Base-by-base conservation (phyloP, 2,113 vertebrate genomes). In the Ceyx margarethae region DNA sequence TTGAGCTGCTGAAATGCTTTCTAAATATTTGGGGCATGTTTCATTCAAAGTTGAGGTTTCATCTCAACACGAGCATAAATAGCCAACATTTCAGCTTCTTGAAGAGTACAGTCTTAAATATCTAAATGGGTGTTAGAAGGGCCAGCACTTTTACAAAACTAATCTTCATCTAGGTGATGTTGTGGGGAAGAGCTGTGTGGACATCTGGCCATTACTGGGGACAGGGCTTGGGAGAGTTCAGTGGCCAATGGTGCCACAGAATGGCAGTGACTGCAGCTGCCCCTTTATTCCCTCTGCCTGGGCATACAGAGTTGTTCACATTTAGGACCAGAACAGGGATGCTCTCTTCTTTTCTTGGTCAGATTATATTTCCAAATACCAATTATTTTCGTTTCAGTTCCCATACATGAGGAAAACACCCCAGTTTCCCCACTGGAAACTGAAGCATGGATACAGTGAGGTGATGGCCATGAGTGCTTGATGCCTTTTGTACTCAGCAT, bases 241-340 rank as follows among this genome's bases (percentile, higher is more conserved):
- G 31, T 51, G 46, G 3, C 45, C 60, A 35, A 25, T 45, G 58
- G 13, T 81, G 48, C 20, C 23, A 43, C 18, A 40, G 48, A 71
- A 19, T 58, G 50, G 15, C 25, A 76, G 14, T 0, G 2, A 58
- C 25, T 35, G 3, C 12, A 64, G 15, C 45, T 86, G 13, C 20
- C 13, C 4, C 17, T 72, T 80, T 45, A 42, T 66, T 45, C 17
- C 18, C 26, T 0, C 0, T 72, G 26, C 29, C 33, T 43, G 26
- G 51, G 33, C 35, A 60, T n/a, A 45, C 5, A 22, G 46, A 31
- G 13, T 12, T 64, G 15, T 53, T 87, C 18, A 4, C 15, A 9
- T 66, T 79, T 69, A 85, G 51, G 56, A 48, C 5, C 2, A 67
- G 23, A 26, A 23, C 17, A 72, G 62, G 45, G 8, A 11, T 33